Evolutionary conservation across 2,113 vertebrate genomes (phyloP).

Genomic region (Dinomys branickii): DNA sequence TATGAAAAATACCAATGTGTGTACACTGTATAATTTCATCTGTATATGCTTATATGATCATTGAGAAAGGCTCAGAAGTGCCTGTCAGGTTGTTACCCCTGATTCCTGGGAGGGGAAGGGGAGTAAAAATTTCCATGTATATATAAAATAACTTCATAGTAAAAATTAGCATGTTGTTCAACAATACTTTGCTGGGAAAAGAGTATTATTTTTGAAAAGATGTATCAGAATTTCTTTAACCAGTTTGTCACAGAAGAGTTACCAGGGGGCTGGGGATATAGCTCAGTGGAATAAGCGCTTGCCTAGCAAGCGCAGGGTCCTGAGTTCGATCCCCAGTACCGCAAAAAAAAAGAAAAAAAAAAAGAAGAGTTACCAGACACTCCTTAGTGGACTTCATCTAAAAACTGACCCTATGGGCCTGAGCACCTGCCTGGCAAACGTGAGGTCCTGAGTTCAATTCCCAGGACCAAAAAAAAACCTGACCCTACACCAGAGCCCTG

Average conservation of each 20-base stretch:
- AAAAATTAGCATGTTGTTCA: slow-evolving; percentile 6
- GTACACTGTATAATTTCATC: neutral
- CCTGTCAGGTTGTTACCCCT: neutral
- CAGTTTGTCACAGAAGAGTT: neutral
- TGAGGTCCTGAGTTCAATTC: no score
- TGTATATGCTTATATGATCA: neutral
- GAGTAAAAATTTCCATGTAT: neutral
- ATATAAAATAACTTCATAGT: neutral
- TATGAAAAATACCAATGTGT: neutral
- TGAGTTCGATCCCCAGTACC: no score
- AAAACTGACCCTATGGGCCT: no score
- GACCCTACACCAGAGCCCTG: neutral
- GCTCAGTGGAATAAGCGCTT: no score
- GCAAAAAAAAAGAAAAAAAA: no score
- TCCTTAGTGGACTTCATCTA: no score
- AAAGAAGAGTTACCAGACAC: no score
- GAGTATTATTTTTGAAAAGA: neutral
- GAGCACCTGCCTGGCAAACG: no score
- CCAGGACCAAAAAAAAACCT: no score
- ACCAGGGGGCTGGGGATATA: no score
- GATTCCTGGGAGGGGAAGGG: neutral
- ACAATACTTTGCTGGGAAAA: neutral
- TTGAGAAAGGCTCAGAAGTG: neutral
- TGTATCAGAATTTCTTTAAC: neutral
- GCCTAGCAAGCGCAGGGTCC: no score